These are phyloP conservation scores for Melinaea menophilus DNA, from an alignment of 2,888 invertebrate species.

Conservation along the genomic window DNA sequence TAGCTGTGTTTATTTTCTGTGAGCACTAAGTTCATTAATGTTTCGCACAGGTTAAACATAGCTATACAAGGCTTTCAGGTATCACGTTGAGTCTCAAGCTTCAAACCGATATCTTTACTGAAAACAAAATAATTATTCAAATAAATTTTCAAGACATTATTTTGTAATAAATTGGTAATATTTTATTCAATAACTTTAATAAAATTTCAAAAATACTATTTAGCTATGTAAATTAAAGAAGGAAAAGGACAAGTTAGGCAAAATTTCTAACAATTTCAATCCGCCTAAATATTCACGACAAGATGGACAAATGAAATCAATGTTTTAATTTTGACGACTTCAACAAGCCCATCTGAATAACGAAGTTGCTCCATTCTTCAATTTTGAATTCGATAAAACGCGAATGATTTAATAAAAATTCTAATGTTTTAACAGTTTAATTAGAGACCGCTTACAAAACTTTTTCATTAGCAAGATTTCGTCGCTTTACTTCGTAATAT, in stretches of 20 bases:
- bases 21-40: background rate
- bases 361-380: constrained; percentile 54
- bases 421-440: constrained; percentile 38
- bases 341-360: constrained; percentile 62
- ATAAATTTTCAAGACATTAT: too few species aligned
- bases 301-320: constrained; percentile 33
- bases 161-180: too few species aligned
- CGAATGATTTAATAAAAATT: constrained; percentile 36
- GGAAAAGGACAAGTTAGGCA: constrained; percentile 6
- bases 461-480: constrained; percentile 17
- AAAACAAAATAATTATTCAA: too few species aligned
- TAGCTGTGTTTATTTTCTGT: background rate
- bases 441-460: constrained; percentile 23
- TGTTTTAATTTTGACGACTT: constrained; percentile 40
- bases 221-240: constrained; percentile 8
- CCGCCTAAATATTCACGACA: constrained; percentile 20
- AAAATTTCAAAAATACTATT: too few species aligned
- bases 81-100: too few species aligned
- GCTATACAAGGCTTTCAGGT: too few species aligned
- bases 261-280: constrained; percentile 10
- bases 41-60: too few species aligned
- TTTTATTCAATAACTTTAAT: too few species aligned
- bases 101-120: too few species aligned
- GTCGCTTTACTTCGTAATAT: constrained; percentile 15
- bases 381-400: constrained; percentile 35